These are phyloP conservation scores for Herpailurus yagouaroundi DNA, from an alignment of 2,113 vertebrate species.

Conservation along the genomic window DNA sequence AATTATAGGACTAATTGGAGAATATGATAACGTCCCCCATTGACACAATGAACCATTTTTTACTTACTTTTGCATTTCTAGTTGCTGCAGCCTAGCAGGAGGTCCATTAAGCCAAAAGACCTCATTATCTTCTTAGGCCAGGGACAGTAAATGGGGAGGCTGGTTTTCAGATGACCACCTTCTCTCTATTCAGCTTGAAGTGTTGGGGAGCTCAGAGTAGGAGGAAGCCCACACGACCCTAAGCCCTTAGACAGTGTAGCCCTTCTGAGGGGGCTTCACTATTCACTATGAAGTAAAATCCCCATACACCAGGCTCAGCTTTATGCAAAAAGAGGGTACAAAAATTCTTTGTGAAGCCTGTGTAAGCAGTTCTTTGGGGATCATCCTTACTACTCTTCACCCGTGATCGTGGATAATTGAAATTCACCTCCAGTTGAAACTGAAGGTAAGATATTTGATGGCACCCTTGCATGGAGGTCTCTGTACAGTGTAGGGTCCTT, in stretches of 20 bases:
- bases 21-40: neutral
- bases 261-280: neutral
- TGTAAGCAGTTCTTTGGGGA: neutral
- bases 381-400: neutral
- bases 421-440: neutral
- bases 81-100: neutral
- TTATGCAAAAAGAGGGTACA: neutral
- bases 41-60: neutral
- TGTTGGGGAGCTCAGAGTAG: neutral
- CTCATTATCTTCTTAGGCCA: neutral
- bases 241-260: too few relatives aligned
- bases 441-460: neutral
- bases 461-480: neutral
- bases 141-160: neutral
- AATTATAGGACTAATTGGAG: neutral
- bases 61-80: neutral
- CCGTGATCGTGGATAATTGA: neutral
- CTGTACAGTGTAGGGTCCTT: neutral
- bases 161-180: neutral
- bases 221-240: neutral
- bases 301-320: neutral
- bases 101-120: neutral
- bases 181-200: neutral
- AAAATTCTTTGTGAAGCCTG: neutral
- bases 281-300: neutral